phyloP scores from a whole-genome alignment of 2,888 invertebrate genomes.

The Aspidiotus destructor region DNA sequence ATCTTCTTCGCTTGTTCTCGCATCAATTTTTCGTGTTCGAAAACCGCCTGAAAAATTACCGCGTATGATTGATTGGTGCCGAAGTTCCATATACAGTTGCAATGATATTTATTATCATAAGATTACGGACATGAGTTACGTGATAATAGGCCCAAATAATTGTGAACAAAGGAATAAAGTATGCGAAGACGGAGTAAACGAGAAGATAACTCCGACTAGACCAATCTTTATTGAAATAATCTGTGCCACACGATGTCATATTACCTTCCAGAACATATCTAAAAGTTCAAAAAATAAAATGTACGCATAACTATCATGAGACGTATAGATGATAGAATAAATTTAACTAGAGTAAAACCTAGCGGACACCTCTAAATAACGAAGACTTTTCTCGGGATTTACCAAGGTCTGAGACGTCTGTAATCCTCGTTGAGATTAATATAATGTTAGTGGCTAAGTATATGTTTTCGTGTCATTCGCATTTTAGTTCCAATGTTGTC shows the following conservation, averaged over 20 bases:
- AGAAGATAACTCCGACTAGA: slow-evolving; percentile 64
- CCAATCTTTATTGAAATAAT: slow-evolving; percentile 68
- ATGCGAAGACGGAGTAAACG: slow-evolving; percentile 61
- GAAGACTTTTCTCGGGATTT: too few species aligned
- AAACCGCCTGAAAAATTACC: slow-evolving; percentile 53
- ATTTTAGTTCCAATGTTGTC: too few species aligned
- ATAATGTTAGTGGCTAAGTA: too few species aligned
- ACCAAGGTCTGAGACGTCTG: too few species aligned
- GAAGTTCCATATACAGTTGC: neutral
- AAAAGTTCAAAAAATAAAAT: slow-evolving; percentile 35
- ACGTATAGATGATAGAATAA: neutral
- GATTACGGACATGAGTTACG: slow-evolving; percentile 56
- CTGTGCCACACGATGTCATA: slow-evolving; percentile 86
- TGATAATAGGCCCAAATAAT: slow-evolving; percentile 82
- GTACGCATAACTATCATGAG: neutral
- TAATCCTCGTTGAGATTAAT: too few species aligned
- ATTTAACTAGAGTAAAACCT: too few species aligned
- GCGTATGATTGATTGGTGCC: neutral
- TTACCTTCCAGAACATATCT: slow-evolving; percentile 90
- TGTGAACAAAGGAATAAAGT: slow-evolving; percentile 62
- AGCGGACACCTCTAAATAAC: too few species aligned
- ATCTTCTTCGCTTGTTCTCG: slow-evolving; percentile 86
- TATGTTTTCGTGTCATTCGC: too few species aligned
- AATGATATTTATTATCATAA: neutral
- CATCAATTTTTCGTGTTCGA: slow-evolving; percentile 76